Base-by-base conservation (phyloP, 2,888 invertebrate genomes). In the Microplitis manilae region DNA sequence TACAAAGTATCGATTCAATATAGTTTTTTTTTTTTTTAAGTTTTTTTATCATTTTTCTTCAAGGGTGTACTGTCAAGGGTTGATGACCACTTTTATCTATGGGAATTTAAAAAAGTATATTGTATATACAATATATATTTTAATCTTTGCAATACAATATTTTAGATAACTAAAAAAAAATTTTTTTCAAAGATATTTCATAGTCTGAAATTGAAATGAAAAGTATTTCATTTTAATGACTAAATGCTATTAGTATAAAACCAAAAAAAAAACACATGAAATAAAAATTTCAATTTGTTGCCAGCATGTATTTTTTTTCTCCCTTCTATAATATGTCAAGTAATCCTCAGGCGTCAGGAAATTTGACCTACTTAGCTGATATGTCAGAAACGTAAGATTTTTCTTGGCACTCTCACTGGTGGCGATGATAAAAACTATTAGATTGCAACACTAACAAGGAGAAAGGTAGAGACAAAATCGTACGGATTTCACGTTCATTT, bases 281-380 rank as follows among this genome's bases (percentile, higher is more conserved):
- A 62, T 20, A 17, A 62, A 13, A 30, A 20, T 60, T 38, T 60
- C 59, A 8, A n/a, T 72, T 30, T 17, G 39, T 72, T 62, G 62
- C 62, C 62, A 62, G 62, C 20, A 30, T 61, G 38, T 62, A 60
- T 9, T 9, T 41, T 62, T 38, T 73, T 39, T n/a, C 20, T 9
- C 15, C 17, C 15, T 72, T 62, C 6, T 40, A 50, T 73, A 73
- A 73, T 73, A 13, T 40, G 41, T 65, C 30, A 17, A 72, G 64
- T 64, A 72, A 30, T 41, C 65, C 8, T 60, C 39, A 13, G 62
- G 65, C 41, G 41, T 64, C 30, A 41, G 20, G 78, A 75, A 79
- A 79, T 79, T 73, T 79, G 81, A 81, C 81, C 81, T 73, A 81
- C 78, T 81, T 81, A 77, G 77, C 74, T 74, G 75, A 79, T 81